Conservation (phyloP, 2,113 vertebrate species). For the Onychostoma macrolepis region DNA sequence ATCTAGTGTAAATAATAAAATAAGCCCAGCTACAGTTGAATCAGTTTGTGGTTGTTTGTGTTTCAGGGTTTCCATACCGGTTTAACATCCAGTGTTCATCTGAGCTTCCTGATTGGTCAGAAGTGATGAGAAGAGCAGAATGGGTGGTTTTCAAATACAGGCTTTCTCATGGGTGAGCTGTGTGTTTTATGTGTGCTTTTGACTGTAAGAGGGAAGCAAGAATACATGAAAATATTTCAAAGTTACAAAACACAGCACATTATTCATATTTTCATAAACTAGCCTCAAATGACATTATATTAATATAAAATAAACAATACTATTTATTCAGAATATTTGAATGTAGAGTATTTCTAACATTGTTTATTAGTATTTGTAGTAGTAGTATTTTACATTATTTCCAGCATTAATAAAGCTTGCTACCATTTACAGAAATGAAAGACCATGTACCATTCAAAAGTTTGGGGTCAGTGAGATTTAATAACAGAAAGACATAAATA, state of each 20-base stretch:
- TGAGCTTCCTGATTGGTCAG: conserved; percentile 87
- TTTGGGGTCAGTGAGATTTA: no score
- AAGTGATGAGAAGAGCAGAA: conserved; percentile 87
- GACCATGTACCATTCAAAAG: no score
- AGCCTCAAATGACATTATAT: neutral
- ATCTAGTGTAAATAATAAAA: neutral
- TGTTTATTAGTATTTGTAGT: neutral
- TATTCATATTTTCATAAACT: neutral
- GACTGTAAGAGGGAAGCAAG: neutral
- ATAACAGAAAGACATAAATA: no score
- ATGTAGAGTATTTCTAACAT: neutral
- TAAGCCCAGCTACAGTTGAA: neutral
- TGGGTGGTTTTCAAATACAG: conserved; percentile 95
- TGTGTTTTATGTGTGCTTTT: neutral
- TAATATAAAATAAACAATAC: neutral
- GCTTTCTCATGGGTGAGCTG: conserved; percentile 80
- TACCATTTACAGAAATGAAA: no score
- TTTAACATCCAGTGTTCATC: conserved; percentile 87
- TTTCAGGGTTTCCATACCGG: conserved; percentile 90
- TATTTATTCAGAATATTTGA: neutral
- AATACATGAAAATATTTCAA: neutral
- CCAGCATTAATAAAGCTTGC: neutral
- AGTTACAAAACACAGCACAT: neutral
- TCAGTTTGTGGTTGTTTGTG: neutral
- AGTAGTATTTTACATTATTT: neutral